Percentiles rank a stretch among this genome's conserved stretches.
These are phyloP conservation scores for Chymomyza amoena DNA, from an alignment of 2,888 invertebrate genomes.

Conservation along the genomic window DNA sequence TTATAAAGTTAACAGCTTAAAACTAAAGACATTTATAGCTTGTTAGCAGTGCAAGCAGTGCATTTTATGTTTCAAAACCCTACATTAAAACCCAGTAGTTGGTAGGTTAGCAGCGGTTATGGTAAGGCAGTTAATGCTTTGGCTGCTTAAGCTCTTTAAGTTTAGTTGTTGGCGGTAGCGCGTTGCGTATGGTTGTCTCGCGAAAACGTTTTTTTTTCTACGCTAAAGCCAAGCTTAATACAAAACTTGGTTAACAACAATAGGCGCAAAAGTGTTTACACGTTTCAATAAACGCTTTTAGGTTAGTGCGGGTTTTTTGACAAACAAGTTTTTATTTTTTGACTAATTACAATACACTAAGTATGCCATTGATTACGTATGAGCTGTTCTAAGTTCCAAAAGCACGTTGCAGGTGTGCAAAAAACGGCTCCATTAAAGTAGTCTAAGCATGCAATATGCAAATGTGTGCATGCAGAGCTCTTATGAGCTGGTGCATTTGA, in stretches of 20 bases:
- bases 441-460: conserved; percentile 33
- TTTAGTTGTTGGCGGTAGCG: conserved; percentile 51
- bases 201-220: conserved; percentile 24
- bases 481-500: conserved; percentile 17
- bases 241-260: not conserved
- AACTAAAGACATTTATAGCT: not conserved
- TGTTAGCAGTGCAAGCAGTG: not conserved
- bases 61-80: not conserved
- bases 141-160: not conserved
- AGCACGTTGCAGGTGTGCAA: conserved; percentile 15
- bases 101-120: not conserved
- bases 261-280: conserved; percentile 17
- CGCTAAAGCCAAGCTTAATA: conserved; percentile 27
- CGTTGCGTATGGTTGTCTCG: conserved; percentile 40
- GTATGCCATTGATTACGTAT: conserved; percentile 11
- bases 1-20: not conserved
- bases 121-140: not conserved
- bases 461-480: conserved; percentile 24
- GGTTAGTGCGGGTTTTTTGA: conserved; percentile 52
- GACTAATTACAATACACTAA: conserved; percentile 16
- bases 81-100: not conserved
- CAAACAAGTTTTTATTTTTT: conserved; percentile 53
- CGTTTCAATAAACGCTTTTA: conserved; percentile 40
- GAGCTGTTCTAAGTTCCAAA: not conserved
- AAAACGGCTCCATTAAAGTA: conserved; percentile 4